Conservation (phyloP, 1,140 invertebrate species). For the Macrotrachela quadricornifera region DNA sequence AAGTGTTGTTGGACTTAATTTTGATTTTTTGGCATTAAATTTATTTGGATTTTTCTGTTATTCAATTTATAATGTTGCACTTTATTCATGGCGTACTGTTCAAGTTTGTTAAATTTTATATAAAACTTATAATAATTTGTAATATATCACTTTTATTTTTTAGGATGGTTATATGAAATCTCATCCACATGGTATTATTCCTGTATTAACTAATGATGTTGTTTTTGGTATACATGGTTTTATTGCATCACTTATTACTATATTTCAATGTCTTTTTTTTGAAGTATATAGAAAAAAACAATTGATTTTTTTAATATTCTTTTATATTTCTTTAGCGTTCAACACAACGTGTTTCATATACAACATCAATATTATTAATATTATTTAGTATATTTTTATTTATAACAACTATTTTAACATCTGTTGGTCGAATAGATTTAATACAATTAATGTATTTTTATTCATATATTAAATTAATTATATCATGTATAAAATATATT, state of each 20-base stretch:
- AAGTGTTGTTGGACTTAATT: conserved; percentile 86
- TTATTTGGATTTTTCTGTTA: conserved; percentile 78
- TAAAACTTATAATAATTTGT: not conserved
- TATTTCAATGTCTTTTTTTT: conserved; percentile 72
- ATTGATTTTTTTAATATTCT: not conserved
- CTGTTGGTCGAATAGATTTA: conserved; percentile 36
- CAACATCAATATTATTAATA: conserved; percentile 32
- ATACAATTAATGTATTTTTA: conserved; percentile 44
- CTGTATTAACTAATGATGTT: conserved; percentile 84
- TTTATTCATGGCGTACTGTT: conserved; percentile 22
- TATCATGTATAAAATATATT: conserved; percentile 91
- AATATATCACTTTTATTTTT: not conserved
- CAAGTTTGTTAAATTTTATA: too few species aligned
- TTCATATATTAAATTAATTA: conserved; percentile 80
- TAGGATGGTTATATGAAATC: conserved; percentile 53
- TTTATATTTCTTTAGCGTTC: conserved; percentile 38
- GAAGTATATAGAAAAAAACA: conserved; percentile 46
- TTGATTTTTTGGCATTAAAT: conserved; percentile 79
- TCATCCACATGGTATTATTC: conserved; percentile 66
- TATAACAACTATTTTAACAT: conserved; percentile 23
- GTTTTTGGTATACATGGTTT: conserved; percentile 80
- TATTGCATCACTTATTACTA: conserved; percentile 56
- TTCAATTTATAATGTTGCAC: conserved; percentile 71
- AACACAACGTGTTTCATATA: conserved; percentile 40
- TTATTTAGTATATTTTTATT: conserved; percentile 34